These are phyloP conservation scores for Sceloporus undulatus DNA, from an alignment of 2,113 vertebrate species.

Conservation along the genomic window DNA sequence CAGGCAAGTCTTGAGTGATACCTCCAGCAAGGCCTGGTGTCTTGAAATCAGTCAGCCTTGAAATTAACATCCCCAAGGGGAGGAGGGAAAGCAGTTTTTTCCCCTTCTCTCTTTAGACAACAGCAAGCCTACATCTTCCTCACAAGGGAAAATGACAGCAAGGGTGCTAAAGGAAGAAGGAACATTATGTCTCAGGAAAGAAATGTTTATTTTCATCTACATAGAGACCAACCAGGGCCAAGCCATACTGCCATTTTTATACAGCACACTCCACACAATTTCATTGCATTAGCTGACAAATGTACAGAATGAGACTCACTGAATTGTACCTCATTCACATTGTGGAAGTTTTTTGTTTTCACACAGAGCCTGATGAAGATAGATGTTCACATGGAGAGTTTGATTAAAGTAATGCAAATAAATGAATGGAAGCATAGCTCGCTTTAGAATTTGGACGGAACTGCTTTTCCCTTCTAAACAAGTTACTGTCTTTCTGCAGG, in stretches of 20 bases:
- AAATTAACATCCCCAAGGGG: slow-evolving; percentile 77
- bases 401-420: not conserved
- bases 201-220: slow-evolving; percentile 53
- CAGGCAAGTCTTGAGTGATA: slow-evolving; percentile 74
- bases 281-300: slow-evolving; percentile 12
- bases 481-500: not conserved
- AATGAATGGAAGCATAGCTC: not conserved
- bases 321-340: not conserved
- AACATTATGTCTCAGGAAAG: slow-evolving; percentile 49
- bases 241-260: slow-evolving; percentile 24
- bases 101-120: slow-evolving; percentile 64
- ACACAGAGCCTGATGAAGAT: not conserved
- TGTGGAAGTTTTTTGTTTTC: not conserved
- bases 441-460: not conserved
- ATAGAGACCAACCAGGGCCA: slow-evolving; percentile 20
- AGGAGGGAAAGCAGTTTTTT: slow-evolving; percentile 61
- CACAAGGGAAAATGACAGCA: slow-evolving; percentile 56
- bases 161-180: slow-evolving; percentile 53
- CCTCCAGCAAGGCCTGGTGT: slow-evolving; percentile 74
- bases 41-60: slow-evolving; percentile 78
- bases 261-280: not conserved
- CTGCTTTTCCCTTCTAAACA: not conserved
- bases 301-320: not conserved
- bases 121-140: slow-evolving; percentile 72
- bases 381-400: not conserved